phyloP scores from a whole-genome alignment of 2,113 vertebrate species.

The Rynchops niger region DNA sequence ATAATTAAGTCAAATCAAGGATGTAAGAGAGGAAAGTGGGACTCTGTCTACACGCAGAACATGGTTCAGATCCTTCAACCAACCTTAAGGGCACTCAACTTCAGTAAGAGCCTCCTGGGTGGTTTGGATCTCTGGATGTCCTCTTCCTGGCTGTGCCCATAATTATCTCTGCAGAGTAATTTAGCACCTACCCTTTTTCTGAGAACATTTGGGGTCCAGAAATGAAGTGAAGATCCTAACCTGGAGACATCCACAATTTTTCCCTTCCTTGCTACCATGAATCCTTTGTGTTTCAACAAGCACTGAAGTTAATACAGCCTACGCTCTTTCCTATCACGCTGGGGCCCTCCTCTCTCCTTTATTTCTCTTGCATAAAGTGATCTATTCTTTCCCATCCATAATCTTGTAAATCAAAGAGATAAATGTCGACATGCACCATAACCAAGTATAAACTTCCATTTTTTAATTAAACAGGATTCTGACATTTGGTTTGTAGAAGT shows the following conservation, averaged over 20 bases:
- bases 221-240: slow-evolving; percentile 36
- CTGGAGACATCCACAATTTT: slow-evolving; percentile 64
- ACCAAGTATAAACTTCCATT: background rate
- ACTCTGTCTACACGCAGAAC: background rate
- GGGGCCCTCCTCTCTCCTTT: background rate
- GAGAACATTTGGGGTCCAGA: background rate
- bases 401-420: slow-evolving; percentile 36
- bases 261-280: slow-evolving; percentile 57
- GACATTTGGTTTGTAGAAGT: background rate
- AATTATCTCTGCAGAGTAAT: background rate
- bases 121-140: background rate
- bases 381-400: slow-evolving; percentile 23
- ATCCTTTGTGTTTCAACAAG: slow-evolving; percentile 68
- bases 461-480: background rate
- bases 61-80: background rate
- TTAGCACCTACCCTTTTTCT: background rate
- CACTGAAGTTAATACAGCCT: slow-evolving; percentile 48
- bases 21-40: background rate
- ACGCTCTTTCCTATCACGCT: slow-evolving; percentile 41
- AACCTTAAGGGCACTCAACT: background rate
- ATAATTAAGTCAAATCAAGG: background rate
- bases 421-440: slow-evolving; percentile 8
- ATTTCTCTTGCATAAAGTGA: slow-evolving; percentile 36
- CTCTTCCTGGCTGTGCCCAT: background rate
- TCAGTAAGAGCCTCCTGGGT: background rate